A percentile compares a stretch with the other conserved stretches of the same genome.
Evolutionary conservation across 2,113 vertebrate genomes (phyloP).

Genomic region (Equus quagga): DNA sequence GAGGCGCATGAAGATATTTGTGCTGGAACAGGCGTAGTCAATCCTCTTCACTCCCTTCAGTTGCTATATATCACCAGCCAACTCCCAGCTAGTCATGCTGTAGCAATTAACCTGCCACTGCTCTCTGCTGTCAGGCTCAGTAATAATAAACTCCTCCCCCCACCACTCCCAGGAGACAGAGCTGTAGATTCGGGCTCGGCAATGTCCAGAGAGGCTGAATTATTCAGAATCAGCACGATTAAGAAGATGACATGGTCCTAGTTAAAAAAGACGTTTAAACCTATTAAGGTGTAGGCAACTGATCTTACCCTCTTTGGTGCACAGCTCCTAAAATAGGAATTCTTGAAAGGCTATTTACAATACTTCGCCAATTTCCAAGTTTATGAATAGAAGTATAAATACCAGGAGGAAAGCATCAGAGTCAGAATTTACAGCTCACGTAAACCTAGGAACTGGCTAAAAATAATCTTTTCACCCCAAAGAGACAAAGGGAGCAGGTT

Average conservation of each 20-base stretch:
- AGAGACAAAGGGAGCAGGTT: conserved; percentile 63
- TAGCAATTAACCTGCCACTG: conserved; percentile 91
- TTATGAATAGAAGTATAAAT: conserved; percentile 77
- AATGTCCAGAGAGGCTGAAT: conserved; percentile 87
- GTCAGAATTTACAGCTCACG: conserved; percentile 66
- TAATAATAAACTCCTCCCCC: conserved; percentile 86
- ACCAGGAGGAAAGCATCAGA: conserved; percentile 41
- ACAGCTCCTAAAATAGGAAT: conserved; percentile 74
- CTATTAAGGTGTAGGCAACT: conserved; percentile 82
- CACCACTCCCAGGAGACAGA: conserved; percentile 77
- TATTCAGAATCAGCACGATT: conserved; percentile 90
- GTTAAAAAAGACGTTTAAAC: conserved; percentile 87
- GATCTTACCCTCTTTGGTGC: background rate
- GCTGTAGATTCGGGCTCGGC: conserved; percentile 85
- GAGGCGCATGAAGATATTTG: conserved; percentile 91
- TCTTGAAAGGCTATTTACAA: conserved; percentile 81
- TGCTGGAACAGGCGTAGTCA: conserved; percentile 89
- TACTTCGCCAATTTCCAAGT: conserved; percentile 76
- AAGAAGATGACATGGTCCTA: conserved; percentile 89
- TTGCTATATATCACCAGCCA: conserved; percentile 88
- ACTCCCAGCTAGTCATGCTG: conserved; percentile 87
- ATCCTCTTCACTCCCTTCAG: conserved; percentile 88
- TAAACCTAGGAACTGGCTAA: conserved; percentile 75
- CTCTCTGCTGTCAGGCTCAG: conserved; percentile 87
- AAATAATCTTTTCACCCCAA: conserved; percentile 69